These are phyloP conservation scores for Pachliopta kotzebuea DNA, from an alignment of 2,888 invertebrate genomes.

Conservation along the genomic window DNA sequence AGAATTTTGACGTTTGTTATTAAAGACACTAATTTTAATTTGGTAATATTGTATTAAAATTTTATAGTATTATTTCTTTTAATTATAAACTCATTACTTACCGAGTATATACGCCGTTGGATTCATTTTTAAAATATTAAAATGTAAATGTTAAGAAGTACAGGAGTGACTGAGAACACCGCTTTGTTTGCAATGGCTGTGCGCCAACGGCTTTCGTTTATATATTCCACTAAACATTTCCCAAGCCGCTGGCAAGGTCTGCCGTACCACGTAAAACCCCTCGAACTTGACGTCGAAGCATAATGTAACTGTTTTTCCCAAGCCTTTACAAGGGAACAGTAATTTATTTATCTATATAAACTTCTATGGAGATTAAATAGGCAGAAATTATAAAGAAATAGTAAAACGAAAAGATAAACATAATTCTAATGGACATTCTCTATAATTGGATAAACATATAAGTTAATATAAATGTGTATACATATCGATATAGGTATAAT, in stretches of 20 bases:
- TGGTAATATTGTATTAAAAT: too few relatives aligned
- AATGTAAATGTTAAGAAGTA: neutral
- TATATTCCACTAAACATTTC: constrained; percentile 21
- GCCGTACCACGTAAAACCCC: constrained; percentile 24
- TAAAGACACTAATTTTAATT: too few relatives aligned
- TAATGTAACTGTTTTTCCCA: constrained; percentile 85
- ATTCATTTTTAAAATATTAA: constrained; percentile 1
- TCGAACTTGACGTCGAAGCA: constrained; percentile 67
- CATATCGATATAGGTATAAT: too few relatives aligned
- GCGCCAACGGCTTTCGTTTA: constrained; percentile 7
- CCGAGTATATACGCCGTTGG: neutral
- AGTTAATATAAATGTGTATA: too few relatives aligned
- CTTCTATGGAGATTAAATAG: too few relatives aligned
- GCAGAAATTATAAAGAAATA: too few relatives aligned
- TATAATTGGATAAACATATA: too few relatives aligned
- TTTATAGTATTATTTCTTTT: neutral
- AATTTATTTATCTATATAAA: too few relatives aligned
- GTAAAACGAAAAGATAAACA: too few relatives aligned
- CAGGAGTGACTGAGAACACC: neutral
- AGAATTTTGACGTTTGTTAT: too few relatives aligned
- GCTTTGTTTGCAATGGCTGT: constrained; percentile 10
- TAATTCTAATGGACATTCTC: too few relatives aligned
- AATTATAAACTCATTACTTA: constrained; percentile 3
- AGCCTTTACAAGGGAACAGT: constrained; percentile 47
- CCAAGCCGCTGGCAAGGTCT: constrained; percentile 17